Conservation (phyloP, 1,140 invertebrate genomes). For the Gryllus bimaculatus region DNA sequence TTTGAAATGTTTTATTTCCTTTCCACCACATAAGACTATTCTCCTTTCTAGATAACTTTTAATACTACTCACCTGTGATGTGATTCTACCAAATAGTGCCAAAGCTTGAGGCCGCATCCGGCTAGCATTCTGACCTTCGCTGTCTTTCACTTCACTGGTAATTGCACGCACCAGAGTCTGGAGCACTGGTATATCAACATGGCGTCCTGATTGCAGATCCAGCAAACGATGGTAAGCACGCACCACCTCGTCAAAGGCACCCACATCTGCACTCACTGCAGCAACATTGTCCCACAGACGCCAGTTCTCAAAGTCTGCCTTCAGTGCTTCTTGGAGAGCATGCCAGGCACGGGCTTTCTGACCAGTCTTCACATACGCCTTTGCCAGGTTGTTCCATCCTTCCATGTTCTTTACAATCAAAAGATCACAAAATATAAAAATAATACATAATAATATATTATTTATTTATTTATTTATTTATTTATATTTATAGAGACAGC, state of each 20-base stretch:
- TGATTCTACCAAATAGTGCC: too few species aligned
- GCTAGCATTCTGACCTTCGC: too few species aligned
- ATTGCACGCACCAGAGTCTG: constrained; percentile 59
- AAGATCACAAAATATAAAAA: too few species aligned
- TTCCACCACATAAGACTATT: too few species aligned
- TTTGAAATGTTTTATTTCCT: too few species aligned
- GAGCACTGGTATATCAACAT: constrained; percentile 69
- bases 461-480: too few species aligned
- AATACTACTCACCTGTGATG: too few species aligned
- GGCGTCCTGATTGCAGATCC: constrained; percentile 68
- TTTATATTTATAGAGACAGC: too few species aligned
- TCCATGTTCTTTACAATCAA: constrained; percentile 62
- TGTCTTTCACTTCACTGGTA: constrained; percentile 29
- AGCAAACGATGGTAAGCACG: constrained; percentile 70
- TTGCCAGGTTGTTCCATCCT: constrained; percentile 95
- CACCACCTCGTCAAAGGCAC: constrained; percentile 65
- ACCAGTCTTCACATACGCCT: constrained; percentile 78
- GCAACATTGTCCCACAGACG: constrained; percentile 95
- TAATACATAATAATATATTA: too few species aligned
- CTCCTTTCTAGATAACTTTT: too few species aligned
- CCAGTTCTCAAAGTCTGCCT: constrained; percentile 93
- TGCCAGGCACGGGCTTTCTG: constrained; percentile 78
- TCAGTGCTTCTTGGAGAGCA: constrained; percentile 77
- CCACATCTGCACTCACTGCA: constrained; percentile 67
- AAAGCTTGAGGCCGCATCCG: too few species aligned